Percentiles rank a stretch among this genome's conserved stretches.
phyloP scores from a whole-genome alignment of 2,888 invertebrate genomes.

The Athripsodes cinereus region DNA sequence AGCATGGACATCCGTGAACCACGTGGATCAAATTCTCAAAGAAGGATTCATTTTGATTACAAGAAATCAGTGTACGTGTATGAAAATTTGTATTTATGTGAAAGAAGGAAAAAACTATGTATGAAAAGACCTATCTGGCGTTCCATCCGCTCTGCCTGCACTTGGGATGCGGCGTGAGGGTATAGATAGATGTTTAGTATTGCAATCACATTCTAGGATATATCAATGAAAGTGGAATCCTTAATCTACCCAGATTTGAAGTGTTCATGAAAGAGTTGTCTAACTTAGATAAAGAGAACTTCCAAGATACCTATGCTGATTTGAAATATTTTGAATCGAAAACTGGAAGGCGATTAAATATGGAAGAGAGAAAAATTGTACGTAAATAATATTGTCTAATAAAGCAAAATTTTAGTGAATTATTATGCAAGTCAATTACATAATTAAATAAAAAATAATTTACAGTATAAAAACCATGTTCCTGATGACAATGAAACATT shows the following conservation, averaged over 20 bases:
- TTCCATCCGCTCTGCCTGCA: too few relatives aligned
- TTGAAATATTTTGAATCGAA: slow-evolving; percentile 78
- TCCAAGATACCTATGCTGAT: slow-evolving; percentile 72
- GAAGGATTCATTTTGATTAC: too few relatives aligned
- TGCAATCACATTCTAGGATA: slow-evolving; percentile 60
- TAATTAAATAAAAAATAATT: too few relatives aligned
- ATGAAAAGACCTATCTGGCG: too few relatives aligned
- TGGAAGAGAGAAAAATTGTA: slow-evolving; percentile 41
- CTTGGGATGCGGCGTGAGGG: too few relatives aligned
- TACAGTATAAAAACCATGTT: slow-evolving; percentile 7
- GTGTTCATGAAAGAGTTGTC: slow-evolving; percentile 72
- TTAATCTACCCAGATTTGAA: slow-evolving; percentile 81
- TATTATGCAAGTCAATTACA: too few relatives aligned
- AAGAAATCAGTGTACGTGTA: neutral
- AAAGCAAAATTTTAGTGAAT: too few relatives aligned
- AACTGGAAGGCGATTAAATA: slow-evolving; percentile 57
- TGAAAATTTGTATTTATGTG: too few relatives aligned
- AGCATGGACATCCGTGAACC: too few relatives aligned
- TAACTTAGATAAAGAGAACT: slow-evolving; percentile 67
- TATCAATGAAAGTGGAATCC: slow-evolving; percentile 81
- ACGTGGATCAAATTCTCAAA: too few relatives aligned
- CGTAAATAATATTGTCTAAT: slow-evolving; percentile 16
- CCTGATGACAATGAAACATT: slow-evolving; percentile 25
- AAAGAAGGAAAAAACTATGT: too few relatives aligned
- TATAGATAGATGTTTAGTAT: too few relatives aligned